A percentile compares a stretch with the other conserved stretches of the same genome.
Evolutionary conservation across 2,797 vertebrate genomes (phyloP).

Genomic region (Phylloscopus collybita): DNA sequence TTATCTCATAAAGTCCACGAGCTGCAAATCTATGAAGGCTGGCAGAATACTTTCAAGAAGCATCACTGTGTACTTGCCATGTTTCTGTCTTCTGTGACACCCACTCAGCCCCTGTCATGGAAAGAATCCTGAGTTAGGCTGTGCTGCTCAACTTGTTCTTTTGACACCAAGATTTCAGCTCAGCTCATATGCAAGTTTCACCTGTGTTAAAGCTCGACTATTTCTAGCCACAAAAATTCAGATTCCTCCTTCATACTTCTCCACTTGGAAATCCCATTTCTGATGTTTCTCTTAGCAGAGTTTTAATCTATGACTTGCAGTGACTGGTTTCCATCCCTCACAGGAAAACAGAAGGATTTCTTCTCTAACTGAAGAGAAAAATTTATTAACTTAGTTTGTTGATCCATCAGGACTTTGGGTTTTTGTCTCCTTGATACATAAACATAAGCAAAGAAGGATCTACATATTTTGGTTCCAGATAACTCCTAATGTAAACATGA

Average conservation of each 20-base stretch:
- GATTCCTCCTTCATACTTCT: neutral
- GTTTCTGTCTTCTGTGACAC: neutral
- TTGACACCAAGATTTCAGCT: neutral
- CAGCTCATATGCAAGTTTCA: fast-evolving
- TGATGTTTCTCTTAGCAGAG: neutral
- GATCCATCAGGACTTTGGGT: neutral
- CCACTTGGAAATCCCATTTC: neutral
- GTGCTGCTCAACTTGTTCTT: neutral
- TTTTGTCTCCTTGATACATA: neutral
- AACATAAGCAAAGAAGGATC: neutral
- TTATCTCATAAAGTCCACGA: neutral
- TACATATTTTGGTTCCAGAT: neutral
- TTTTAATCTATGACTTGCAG: neutral
- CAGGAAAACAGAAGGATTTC: neutral
- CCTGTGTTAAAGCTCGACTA: neutral
- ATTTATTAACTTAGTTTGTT: neutral
- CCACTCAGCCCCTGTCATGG: neutral
- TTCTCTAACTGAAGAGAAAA: neutral
- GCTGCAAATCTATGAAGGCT: neutral
- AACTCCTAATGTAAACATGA: neutral
- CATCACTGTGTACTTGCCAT: neutral
- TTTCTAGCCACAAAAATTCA: neutral
- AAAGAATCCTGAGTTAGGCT: neutral
- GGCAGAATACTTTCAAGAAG: neutral
- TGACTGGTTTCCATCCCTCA: neutral